Evolutionary conservation across 1,140 invertebrate species (phyloP), one percentile per base, ranked within the genome.

Genomic region (Hermatobates lingyangjiaoensis): DNA sequence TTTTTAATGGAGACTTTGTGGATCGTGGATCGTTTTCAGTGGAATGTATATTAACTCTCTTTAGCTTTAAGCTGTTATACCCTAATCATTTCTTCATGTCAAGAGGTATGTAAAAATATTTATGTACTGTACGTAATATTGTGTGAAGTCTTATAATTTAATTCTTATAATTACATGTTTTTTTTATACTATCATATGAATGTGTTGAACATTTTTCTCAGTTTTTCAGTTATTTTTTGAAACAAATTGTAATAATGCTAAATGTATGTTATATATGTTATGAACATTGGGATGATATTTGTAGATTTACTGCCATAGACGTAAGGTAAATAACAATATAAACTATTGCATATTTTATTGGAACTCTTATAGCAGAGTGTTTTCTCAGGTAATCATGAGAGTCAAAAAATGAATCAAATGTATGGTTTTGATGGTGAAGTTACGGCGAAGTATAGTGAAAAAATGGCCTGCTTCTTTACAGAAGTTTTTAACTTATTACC

Each of bases 1-100:
- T 96, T 57, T 97, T 97, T 68, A 97, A 96, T 72, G 93, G 93
- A 56, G 96, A 99, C 71, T 98, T 99, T 71, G 95, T 99, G 39
- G 96, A 99, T 68, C 73, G 96, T 71, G 96, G 96, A 12, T 96
- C 92, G 0, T 99, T 99, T 69, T 97, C 92, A 20, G 93, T 98
- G 24, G 96, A 99, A 69, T 98, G 94, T 67, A 98, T 99, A 64
- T 93, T 99, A 64, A 89, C 85, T 21, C 70, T 99, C 40, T 95
- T 99, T 68, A 89, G 90, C 56, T 98, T 92, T 66, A 98, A 98
- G 67, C 70, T 98, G 47, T 72, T 98, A 12, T 98, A 88, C 71
- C 95, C 96, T 1, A 79, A 97, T 66, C 83, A 97, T 66, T 98
- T 99, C 67, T 98, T 82, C 66, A 91, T 99, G 84, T 87, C 92